Evolutionary conservation across 1,140 invertebrate genomes (phyloP), one percentile per base, ranked within the genome.

Genomic region (Ganaspis sp.): DNA sequence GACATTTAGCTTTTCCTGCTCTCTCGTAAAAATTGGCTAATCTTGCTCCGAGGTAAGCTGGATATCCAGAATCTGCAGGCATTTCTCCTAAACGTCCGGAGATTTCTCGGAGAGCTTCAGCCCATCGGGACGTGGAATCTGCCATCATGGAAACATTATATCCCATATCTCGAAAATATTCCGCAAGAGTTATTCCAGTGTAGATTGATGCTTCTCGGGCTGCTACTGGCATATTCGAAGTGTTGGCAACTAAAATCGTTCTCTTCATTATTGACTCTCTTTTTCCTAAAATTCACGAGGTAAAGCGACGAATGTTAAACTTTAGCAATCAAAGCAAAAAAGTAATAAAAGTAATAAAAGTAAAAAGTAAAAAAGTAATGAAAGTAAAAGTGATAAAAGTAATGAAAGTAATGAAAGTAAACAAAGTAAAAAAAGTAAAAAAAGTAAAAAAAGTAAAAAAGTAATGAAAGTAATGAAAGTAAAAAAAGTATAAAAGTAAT

Each of bases 61-160:
- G 99, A 92, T 99, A 99, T 90, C 99, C 99, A 78, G 98, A 97
- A 93, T 98, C 98, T 82, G 99, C 99, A 92, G 99, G 99, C 99
- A 99, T 99, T 94, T 99, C 99, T 92, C 99, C 99, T 85, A 99
- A 93, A 94, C 99, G 98, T 92, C 99, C 99, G 3, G 98, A 99
- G 92, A 99, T 99, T 95, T 99, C 99, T 95, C 99, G 94, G 88
- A 99, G 93, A 86, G 99, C 99, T 92, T 99, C 99, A 72, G 99
- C 99, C 99, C 99, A 99, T 93, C 99, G 97, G 17, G 99, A 99
- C 11, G 99, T 99, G 15, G 99, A 99, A 92, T 99, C 99, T 85
- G 99, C 99, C 99, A 99, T 99, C 99, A 99, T 99, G 75, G 99
- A 98, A 29, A 99, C 99, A 90, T 99, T 99, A 94, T 99, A 99